phyloP scores from a whole-genome alignment of 2,113 vertebrate species.

The Brachypodius melanocephalos region DNA sequence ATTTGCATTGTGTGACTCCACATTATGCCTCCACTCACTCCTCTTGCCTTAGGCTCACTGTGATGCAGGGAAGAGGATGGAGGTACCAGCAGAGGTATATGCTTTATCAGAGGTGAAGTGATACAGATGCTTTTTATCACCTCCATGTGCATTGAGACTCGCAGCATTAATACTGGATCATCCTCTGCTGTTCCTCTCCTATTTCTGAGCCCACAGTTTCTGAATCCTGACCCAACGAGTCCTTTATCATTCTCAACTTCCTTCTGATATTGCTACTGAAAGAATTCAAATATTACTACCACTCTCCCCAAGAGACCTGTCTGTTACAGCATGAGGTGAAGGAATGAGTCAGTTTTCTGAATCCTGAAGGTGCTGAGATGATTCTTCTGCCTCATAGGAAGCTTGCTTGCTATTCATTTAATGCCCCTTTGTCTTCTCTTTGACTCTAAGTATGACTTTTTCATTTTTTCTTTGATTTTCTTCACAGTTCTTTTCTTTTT shows the following conservation, averaged over 20 bases:
- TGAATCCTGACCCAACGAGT: background rate
- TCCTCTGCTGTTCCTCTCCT: background rate
- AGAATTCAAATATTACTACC: background rate
- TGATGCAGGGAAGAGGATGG: background rate
- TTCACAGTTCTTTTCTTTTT: background rate
- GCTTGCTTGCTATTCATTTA: background rate
- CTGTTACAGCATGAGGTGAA: background rate
- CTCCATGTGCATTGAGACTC: background rate
- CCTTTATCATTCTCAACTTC: background rate
- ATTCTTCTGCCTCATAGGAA: background rate
- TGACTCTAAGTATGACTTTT: background rate
- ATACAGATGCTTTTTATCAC: background rate
- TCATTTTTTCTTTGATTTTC: constrained; percentile 13
- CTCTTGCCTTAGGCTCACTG: background rate
- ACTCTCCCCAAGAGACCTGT: background rate
- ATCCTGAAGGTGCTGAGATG: background rate
- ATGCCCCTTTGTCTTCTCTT: background rate
- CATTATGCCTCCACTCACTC: background rate
- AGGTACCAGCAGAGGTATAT: background rate
- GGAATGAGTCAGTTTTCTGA: background rate
- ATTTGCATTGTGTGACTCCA: background rate
- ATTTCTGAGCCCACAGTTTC: background rate
- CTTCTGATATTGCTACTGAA: background rate
- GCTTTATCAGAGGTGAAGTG: background rate
- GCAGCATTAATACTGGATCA: background rate